These are phyloP conservation scores for Chaenogobius annularis DNA, from an alignment of 2,113 vertebrate species.

Conservation along the genomic window DNA sequence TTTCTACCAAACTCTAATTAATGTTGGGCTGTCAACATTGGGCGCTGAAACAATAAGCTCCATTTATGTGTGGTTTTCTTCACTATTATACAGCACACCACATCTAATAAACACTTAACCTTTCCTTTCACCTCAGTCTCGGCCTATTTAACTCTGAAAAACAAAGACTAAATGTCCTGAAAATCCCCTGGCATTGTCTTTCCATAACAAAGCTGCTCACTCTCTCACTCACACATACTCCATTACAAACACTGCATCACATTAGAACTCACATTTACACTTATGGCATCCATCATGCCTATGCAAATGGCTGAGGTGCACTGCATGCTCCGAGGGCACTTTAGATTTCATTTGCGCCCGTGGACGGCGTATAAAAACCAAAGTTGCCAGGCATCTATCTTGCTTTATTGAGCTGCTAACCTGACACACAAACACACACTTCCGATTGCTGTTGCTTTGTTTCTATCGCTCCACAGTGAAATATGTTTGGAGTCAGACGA, in stretches of 20 bases:
- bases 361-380: conserved; percentile 33
- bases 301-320: conserved; percentile 43
- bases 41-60: not conserved
- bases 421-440: conserved; percentile 18
- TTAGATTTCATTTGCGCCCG: conserved; percentile 41
- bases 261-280: conserved; percentile 26
- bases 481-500: conserved; percentile 45
- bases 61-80: conserved; percentile 1
- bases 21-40: not conserved
- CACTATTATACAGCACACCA: conserved; percentile 2
- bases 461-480: conserved; percentile 32
- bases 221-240: not conserved
- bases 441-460: conserved; percentile 21
- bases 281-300: conserved; percentile 39
- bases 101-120: conserved; percentile 14
- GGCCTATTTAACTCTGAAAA: conserved; percentile 9
- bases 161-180: conserved; percentile 11
- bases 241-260: conserved; percentile 1
- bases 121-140: conserved; percentile 6
- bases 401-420: conserved; percentile 39
- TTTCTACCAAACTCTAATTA: not conserved
- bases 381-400: conserved; percentile 49
- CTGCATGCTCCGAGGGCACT: conserved; percentile 34
- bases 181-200: conserved; percentile 10
- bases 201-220: not conserved